Percentiles rank a stretch among this genome's conserved stretches.
These are phyloP conservation scores for Dolichotis patagonum DNA, from an alignment of 2,113 vertebrate species.

Conservation along the genomic window DNA sequence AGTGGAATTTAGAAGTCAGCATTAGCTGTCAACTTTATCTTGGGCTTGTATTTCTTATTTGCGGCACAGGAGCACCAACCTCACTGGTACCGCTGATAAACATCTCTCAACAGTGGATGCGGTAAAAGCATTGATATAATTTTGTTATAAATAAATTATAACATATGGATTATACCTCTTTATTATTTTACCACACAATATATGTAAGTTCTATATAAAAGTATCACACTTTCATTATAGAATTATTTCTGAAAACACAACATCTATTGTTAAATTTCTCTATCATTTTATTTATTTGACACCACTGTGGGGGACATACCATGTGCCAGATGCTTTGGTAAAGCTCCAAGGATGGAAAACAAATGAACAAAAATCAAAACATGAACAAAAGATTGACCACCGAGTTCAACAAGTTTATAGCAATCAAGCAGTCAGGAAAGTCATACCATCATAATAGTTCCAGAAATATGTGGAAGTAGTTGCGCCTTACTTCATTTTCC, in stretches of 20 bases:
- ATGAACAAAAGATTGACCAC: background rate
- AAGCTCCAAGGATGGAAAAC: background rate
- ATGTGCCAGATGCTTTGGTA: background rate
- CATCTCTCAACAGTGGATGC: background rate
- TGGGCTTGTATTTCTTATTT: background rate
- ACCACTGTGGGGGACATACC: background rate
- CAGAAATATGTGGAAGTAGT: background rate
- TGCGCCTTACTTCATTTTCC: background rate
- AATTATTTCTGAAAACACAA: background rate
- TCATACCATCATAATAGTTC: background rate
- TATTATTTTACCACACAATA: background rate
- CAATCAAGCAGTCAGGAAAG: background rate
- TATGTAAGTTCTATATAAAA: background rate
- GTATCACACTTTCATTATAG: background rate
- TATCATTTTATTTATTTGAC: background rate
- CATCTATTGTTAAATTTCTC: background rate
- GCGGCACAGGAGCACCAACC: background rate
- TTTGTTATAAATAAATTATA: constrained; percentile 23
- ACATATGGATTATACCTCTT: background rate
- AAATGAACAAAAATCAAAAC: background rate
- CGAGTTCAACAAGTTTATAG: background rate
- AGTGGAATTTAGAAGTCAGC: background rate
- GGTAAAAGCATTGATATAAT: background rate
- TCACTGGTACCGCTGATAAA: background rate
- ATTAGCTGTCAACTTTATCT: background rate